These are phyloP conservation scores for Acanthiza pusilla DNA, from an alignment of 2,797 vertebrate species.

Conservation along the genomic window DNA sequence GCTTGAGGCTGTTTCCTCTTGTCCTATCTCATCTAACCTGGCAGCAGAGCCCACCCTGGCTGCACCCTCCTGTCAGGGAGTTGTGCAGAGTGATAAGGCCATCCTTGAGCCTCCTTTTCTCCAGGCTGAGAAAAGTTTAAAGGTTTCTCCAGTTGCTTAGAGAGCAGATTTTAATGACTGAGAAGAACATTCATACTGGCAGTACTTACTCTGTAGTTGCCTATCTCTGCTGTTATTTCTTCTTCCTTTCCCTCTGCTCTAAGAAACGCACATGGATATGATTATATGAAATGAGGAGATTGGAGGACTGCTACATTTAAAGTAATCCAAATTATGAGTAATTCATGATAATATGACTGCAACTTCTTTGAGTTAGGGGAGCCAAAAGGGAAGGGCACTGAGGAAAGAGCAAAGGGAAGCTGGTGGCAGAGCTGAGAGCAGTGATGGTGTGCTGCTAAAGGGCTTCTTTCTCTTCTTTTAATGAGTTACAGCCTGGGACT, in stretches of 20 bases:
- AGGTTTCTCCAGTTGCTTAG: not conserved
- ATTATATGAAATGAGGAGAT: not conserved
- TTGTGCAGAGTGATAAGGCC: rapidly evolving
- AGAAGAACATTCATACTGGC: not conserved
- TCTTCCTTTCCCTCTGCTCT: not conserved
- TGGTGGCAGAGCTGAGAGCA: not conserved
- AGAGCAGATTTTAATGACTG: not conserved
- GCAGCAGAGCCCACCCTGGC: not conserved
- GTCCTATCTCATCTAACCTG: too few species aligned
- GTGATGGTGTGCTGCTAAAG: not conserved
- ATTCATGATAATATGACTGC: not conserved
- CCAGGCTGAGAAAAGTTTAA: not conserved
- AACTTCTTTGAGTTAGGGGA: not conserved
- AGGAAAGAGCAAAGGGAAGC: not conserved
- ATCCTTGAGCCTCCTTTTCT: not conserved
- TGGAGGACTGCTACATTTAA: not conserved
- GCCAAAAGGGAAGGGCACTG: not conserved
- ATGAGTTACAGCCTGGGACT: not conserved
- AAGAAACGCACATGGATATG: rapidly evolving
- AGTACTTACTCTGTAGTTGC: not conserved
- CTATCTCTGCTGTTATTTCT: not conserved
- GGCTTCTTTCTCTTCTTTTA: not conserved
- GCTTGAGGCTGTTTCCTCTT: not conserved
- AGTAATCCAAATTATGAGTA: not conserved
- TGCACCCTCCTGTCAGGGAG: not conserved